phyloP scores from a whole-genome alignment of 30 jellyfish, hydroid and myxozoan genomes.

The Nemopilema nomurai region DNA sequence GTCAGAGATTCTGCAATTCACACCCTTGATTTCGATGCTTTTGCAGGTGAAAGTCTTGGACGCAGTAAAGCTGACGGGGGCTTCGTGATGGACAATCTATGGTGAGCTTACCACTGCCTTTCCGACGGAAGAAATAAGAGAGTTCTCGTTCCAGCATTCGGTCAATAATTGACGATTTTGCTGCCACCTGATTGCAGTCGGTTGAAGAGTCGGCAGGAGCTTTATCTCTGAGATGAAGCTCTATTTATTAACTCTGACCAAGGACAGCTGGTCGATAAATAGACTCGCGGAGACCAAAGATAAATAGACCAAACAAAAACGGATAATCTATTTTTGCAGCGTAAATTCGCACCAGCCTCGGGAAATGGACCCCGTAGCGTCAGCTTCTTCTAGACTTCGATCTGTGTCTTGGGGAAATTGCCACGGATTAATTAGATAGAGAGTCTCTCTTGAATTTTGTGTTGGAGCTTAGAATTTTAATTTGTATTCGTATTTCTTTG shows the following conservation, averaged over 20 bases:
- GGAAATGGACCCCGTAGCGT: neutral
- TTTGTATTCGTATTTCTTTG: neutral
- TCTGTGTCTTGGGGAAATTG: no score
- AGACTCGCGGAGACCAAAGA: neutral
- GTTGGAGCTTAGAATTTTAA: neutral
- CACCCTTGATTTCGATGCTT: no score
- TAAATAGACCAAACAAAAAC: neutral
- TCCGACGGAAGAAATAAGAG: neutral
- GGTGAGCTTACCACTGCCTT: neutral
- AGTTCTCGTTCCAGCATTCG: neutral
- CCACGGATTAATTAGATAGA: no score
- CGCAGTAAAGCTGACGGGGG: constrained; percentile 29
- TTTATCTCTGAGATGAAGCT: neutral
- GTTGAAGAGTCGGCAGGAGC: neutral
- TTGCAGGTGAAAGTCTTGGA: constrained; percentile 54
- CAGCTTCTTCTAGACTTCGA: neutral
- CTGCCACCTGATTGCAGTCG: neutral
- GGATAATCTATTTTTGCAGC: neutral
- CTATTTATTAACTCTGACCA: constrained; percentile 8
- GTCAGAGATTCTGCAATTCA: no score
- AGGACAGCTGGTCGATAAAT: constrained; percentile 39
- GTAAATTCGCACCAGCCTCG: neutral
- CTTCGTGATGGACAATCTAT: constrained; percentile 28
- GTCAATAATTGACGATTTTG: neutral
- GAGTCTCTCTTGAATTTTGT: neutral